These are phyloP conservation scores for Leptocoma aspasia DNA, from an alignment of 2,113 vertebrate genomes.

Conservation along the genomic window DNA sequence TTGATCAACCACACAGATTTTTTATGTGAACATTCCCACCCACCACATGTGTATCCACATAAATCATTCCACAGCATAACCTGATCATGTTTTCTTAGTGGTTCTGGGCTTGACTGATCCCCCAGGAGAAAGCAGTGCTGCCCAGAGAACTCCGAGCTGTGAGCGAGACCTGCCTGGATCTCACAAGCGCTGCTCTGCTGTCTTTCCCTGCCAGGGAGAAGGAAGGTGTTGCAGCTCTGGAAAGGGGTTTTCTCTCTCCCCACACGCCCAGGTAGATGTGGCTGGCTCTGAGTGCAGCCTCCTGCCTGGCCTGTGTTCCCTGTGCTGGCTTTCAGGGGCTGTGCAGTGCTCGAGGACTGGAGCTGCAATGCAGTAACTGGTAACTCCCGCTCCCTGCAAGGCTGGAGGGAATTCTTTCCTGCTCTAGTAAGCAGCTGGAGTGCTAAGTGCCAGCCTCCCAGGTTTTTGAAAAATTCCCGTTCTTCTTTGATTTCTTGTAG, in stretches of 20 bases:
- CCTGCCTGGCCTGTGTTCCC: not conserved
- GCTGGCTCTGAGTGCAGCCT: not conserved
- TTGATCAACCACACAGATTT: not conserved
- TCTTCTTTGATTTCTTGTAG: not conserved
- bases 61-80: not conserved
- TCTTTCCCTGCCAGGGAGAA: not conserved
- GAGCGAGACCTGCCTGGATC: not conserved
- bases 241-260: not conserved
- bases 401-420: not conserved
- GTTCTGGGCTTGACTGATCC: not conserved
- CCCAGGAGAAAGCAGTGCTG: not conserved
- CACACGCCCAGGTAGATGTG: not conserved
- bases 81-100: not conserved
- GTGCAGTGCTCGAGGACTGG: not conserved
- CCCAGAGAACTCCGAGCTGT: not conserved
- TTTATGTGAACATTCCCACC: not conserved
- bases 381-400: not conserved
- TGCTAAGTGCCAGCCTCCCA: not conserved
- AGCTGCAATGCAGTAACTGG: slow-evolving; percentile 43
- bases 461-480: not conserved
- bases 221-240: not conserved
- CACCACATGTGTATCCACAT: not conserved
- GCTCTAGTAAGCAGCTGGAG: not conserved
- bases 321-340: not conserved
- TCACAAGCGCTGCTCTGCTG: rapidly evolving